These are phyloP conservation scores for Gymnosoma rotundatum DNA, from an alignment of 2,888 invertebrate genomes.

Conservation along the genomic window DNA sequence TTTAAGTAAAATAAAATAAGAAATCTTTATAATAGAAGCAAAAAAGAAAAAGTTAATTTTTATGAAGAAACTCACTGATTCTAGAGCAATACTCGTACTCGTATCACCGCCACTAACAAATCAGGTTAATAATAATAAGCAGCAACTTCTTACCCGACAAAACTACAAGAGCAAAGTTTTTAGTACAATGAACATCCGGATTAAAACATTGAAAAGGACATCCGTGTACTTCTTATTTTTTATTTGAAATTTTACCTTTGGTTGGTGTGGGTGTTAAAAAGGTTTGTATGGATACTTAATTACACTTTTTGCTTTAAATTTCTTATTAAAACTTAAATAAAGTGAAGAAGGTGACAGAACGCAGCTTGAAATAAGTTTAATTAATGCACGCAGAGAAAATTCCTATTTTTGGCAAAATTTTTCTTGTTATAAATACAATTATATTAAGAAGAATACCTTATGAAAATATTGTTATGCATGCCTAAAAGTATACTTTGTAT, in stretches of 20 bases:
- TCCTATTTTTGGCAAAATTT: no score
- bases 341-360: not conserved
- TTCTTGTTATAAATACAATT: no score
- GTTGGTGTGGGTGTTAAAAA: not conserved
- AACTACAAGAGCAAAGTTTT: slow-evolving; percentile 50
- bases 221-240: slow-evolving; percentile 25
- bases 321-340: slow-evolving; percentile 14
- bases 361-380: no score
- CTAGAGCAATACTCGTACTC: no score
- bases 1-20: slow-evolving; percentile 18
- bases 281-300: no score
- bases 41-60: not conserved
- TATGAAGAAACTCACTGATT: slow-evolving; percentile 33
- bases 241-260: not conserved
- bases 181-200: slow-evolving; percentile 57
- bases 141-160: not conserved
- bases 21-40: not conserved
- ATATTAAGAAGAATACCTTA: no score
- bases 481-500: no score
- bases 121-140: slow-evolving; percentile 6
- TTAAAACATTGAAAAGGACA: slow-evolving; percentile 66
- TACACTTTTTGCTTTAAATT: not conserved
- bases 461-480: no score
- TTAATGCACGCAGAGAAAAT: no score
- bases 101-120: slow-evolving; percentile 5